phyloP scores from a whole-genome alignment of 2,797 vertebrate genomes.

The Lateolabrax maculatus region DNA sequence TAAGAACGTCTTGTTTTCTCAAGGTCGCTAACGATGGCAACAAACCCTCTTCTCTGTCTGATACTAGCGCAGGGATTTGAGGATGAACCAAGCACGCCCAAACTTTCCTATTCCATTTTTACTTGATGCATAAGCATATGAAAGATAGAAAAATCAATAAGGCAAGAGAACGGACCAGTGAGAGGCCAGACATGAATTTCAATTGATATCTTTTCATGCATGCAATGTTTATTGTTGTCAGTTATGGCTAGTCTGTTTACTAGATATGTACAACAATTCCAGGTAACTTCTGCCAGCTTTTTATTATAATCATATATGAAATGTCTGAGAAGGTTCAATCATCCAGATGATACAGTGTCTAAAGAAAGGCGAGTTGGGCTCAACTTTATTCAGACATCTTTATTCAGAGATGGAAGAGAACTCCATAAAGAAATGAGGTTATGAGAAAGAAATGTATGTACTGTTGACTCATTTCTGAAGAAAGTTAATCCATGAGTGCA shows the following conservation, averaged over 20 bases:
- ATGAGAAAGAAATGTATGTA: slow-evolving; percentile 72
- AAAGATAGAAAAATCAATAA: slow-evolving; percentile 81
- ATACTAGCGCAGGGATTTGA: slow-evolving; percentile 69
- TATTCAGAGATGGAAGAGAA: slow-evolving; percentile 11
- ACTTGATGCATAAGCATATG: slow-evolving; percentile 78
- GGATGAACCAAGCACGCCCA: slow-evolving; percentile 55
- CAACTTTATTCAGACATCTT: not conserved
- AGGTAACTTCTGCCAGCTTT: not conserved
- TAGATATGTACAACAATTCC: slow-evolving; percentile 12
- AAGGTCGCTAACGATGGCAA: slow-evolving; percentile 76
- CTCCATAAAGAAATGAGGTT: slow-evolving; percentile 63
- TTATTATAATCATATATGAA: slow-evolving; percentile 7
- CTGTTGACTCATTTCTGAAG: slow-evolving; percentile 59
- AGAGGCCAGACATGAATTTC: slow-evolving; percentile 67
- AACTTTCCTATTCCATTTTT: slow-evolving; percentile 75
- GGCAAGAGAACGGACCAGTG: slow-evolving; percentile 55
- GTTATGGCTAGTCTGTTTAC: slow-evolving; percentile 31
- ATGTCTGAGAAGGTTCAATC: not conserved
- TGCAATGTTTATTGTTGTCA: slow-evolving; percentile 65
- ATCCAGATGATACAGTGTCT: not conserved
- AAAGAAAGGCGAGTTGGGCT: slow-evolving; percentile 4
- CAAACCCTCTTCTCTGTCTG: slow-evolving; percentile 66
- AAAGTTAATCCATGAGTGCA: slow-evolving; percentile 70
- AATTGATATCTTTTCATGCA: slow-evolving; percentile 64
- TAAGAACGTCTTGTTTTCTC: slow-evolving; percentile 74